Percentiles rank a stretch among this genome's conserved stretches.
Conservation (phyloP, 2,888 invertebrate genomes). For the Argynnis bischoffii region DNA sequence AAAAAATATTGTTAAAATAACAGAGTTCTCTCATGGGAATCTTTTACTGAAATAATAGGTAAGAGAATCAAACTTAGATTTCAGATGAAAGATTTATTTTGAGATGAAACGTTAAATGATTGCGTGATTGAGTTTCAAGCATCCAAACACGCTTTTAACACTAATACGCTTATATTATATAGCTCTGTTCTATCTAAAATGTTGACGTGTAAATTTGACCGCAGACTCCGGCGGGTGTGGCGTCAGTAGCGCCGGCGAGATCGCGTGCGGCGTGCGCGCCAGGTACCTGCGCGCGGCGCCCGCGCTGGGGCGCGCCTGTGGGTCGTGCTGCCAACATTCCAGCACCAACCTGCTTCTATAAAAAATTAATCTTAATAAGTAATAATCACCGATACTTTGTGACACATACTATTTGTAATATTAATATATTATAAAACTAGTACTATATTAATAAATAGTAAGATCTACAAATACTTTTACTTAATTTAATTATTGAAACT, state of each 20-base stretch:
- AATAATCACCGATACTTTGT: neutral
- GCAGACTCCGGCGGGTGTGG: conserved; percentile 30
- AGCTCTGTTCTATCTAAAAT: neutral
- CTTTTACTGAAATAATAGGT: too few relatives aligned
- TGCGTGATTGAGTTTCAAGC: neutral
- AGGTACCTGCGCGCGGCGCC: conserved; percentile 88
- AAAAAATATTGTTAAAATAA: too few relatives aligned
- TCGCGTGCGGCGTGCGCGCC: conserved; percentile 84
- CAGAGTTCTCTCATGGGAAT: too few relatives aligned
- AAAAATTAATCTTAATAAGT: neutral
- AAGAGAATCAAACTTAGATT: too few relatives aligned
- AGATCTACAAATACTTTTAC: too few relatives aligned
- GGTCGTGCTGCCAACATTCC: conserved; percentile 89
- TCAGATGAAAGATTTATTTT: too few relatives aligned
- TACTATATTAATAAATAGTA: too few relatives aligned
- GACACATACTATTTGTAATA: neutral
- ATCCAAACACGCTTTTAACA: neutral
- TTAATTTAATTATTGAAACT: conserved; percentile 31
- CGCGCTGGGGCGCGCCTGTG: conserved; percentile 86
- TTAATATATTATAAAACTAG: too few relatives aligned
- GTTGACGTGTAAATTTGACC: neutral
- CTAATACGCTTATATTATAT: too few relatives aligned
- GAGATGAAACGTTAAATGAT: too few relatives aligned
- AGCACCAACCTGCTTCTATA: conserved; percentile 82
- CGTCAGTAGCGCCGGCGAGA: conserved; percentile 48